phyloP scores from a whole-genome alignment of 2,797 vertebrate genomes.

The Cheirogaleus major region DNA sequence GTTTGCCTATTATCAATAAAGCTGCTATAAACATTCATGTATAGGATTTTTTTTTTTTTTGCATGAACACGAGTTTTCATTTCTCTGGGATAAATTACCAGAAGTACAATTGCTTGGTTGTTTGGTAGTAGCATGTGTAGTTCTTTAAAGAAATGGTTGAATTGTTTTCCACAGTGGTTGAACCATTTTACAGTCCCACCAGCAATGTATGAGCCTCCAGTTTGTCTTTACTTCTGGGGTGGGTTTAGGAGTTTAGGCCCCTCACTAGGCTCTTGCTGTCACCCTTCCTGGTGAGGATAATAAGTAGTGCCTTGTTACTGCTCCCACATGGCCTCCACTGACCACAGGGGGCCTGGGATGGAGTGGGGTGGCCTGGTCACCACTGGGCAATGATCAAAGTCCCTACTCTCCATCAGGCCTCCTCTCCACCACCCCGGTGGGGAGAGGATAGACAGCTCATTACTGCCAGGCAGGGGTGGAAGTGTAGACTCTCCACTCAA shows the following conservation, averaged over 20 bases:
- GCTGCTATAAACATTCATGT: neutral
- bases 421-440: neutral
- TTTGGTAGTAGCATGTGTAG: neutral
- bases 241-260: neutral
- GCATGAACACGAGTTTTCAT: neutral
- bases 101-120: neutral
- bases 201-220: fast-evolving
- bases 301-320: neutral
- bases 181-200: neutral
- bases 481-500: neutral
- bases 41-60: neutral
- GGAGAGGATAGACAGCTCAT: neutral
- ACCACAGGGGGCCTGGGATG: neutral
- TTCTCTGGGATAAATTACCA: neutral
- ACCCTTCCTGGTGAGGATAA: neutral
- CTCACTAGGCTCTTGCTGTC: fast-evolving
- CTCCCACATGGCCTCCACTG: neutral
- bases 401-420: neutral
- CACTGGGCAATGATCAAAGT: neutral
- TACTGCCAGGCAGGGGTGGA: neutral
- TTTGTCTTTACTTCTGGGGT: neutral
- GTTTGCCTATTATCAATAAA: neutral
- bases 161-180: neutral
- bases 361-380: neutral
- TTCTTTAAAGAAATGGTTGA: neutral